Percentiles rank a stretch among this genome's conserved stretches.
phyloP scores from a whole-genome alignment of 30 jellyfish, hydroid and myxozoan species.

The Hydractinia echinata region DNA sequence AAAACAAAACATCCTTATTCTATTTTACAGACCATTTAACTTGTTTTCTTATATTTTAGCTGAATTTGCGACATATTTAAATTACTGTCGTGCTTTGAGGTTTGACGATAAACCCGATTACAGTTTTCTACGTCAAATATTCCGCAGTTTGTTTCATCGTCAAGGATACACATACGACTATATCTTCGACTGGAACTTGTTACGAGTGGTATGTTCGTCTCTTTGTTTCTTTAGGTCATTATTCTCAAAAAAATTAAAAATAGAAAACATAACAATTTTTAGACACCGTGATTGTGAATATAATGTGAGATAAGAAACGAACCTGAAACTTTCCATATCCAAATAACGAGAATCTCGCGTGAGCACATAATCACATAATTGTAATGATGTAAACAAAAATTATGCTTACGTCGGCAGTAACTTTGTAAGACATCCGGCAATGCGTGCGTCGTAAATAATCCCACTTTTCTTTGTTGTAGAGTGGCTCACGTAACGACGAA shows the following conservation, averaged over 20 bases:
- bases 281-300: no score
- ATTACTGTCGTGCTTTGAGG: slow-evolving; percentile 84
- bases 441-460: no score
- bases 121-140: slow-evolving; percentile 79
- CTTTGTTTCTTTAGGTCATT: not conserved
- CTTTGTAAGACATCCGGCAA: no score
- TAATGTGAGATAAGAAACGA: no score
- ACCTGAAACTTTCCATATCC: no score
- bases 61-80: slow-evolving; percentile 82
- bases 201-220: slow-evolving; percentile 45
- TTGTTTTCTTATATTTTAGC: slow-evolving; percentile 38
- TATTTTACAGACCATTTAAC: no score
- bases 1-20: not conserved
- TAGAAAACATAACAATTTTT: no score
- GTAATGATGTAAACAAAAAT: no score
- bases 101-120: slow-evolving; percentile 97
- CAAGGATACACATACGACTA: slow-evolving; percentile 93
- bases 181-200: slow-evolving; percentile 86
- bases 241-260: no score
- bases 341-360: no score
- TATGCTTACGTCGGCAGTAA: no score
- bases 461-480: not conserved
- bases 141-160: slow-evolving; percentile 87
- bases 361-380: no score
- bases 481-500: slow-evolving; percentile 13